These are phyloP conservation scores for Sebastes oblongus DNA, from an alignment of 2,797 vertebrate genomes.

Conservation along the genomic window DNA sequence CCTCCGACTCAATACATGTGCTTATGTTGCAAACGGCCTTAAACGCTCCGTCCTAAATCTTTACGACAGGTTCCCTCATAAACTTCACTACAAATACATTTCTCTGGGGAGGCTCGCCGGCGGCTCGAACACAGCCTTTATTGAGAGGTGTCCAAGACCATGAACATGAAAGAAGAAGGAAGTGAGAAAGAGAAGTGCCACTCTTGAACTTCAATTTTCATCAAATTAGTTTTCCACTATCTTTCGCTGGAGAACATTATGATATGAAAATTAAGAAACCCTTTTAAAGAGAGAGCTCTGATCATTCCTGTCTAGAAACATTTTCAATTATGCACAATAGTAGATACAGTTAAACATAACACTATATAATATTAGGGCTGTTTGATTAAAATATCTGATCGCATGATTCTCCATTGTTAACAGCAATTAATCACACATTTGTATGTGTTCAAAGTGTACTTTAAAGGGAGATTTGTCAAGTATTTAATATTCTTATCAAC, in stretches of 20 bases:
- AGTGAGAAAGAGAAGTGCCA: not conserved
- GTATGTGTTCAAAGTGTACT: too few species aligned
- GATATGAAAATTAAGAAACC: not conserved
- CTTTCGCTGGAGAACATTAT: not conserved
- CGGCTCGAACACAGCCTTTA: conserved; percentile 33
- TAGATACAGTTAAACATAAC: not conserved
- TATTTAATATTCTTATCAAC: too few species aligned
- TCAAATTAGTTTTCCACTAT: not conserved
- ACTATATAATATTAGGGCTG: too few species aligned
- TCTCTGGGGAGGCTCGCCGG: conserved; percentile 17
- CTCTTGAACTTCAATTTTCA: conserved; percentile 5
- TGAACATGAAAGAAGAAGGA: conserved; percentile 8
- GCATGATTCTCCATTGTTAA: too few species aligned
- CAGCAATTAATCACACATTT: too few species aligned
- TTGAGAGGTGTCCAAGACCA: conserved; percentile 1
- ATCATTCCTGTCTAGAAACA: not conserved
- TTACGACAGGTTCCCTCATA: conserved; percentile 57
- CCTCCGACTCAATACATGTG: conserved; percentile 13
- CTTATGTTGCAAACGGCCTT: conserved; percentile 48
- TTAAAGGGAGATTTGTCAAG: too few species aligned
- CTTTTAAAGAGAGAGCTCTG: not conserved
- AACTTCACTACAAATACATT: conserved; percentile 50
- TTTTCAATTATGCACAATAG: not conserved
- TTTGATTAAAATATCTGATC: too few species aligned
- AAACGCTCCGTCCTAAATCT: conserved; percentile 67